Evolutionary conservation across 2,797 vertebrate genomes (phyloP), one percentile per base, ranked within the genome.

Genomic region (Sebastes minor): DNA sequence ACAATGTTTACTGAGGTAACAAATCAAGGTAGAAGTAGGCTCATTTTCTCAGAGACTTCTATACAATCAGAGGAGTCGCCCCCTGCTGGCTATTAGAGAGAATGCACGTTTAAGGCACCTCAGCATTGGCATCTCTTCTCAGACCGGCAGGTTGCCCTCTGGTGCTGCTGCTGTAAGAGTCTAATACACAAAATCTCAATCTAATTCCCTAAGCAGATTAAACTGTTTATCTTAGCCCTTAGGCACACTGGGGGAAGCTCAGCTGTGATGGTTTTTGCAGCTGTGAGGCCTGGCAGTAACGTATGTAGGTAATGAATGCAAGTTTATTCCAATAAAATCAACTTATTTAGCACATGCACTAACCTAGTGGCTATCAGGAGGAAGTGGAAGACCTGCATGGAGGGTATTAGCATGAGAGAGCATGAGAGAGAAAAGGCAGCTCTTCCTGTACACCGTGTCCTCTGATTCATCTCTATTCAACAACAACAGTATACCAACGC

Each of bases 391-490:
- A 66, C 59, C 70, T 71, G 69, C 56, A 13, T 6, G 33, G 73
- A 78, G 70, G 59, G 55, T 59, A 83, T 88, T 78, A 81, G 1
- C 7, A 46, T 46, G 42, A 46, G 7, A 46, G 42, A 46, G 84
- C 82, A 82, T 84, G 69, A 71, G 80, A 83, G 83, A 9, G 77
- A 71, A 85, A 38, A 64, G 65, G 76, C 83, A 65, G 78, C 61
- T 82, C 84, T 88, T 91, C 86, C 90, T 87, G 88, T 73, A 20
- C 46, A n/a, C 60, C 28, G 49, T 63, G 73, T 55, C 13, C 65
- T 71, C 71, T 85, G 83, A 92, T 88, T 93, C 82, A 94, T 92
- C 82, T 90, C 30, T 11, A 28, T 83, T 91, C 90, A 94, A 91
- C 77, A 91, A 81, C 67, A 94, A 94, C 89, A 89, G 57, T 35